Evolutionary conservation across 2,113 vertebrate genomes (phyloP).

Genomic region (Synchiropus splendidus): DNA sequence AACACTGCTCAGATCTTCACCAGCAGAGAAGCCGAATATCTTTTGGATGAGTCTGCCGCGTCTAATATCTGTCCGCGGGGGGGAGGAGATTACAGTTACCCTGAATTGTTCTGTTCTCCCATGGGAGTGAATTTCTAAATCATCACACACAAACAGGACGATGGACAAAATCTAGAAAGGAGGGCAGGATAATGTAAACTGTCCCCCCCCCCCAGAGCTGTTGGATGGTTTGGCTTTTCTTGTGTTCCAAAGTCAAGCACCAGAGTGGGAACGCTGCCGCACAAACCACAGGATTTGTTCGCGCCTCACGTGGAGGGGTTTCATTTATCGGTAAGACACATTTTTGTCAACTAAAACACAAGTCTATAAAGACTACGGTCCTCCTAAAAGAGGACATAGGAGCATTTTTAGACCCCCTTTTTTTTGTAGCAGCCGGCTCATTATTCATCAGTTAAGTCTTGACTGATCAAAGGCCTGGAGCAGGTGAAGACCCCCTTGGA

Average conservation of each 20-base stretch:
- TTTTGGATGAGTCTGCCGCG: too few relatives aligned
- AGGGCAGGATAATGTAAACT: constrained; percentile 48
- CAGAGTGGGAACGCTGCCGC: constrained; percentile 32
- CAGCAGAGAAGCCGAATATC: constrained; percentile 23
- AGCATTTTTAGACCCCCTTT: constrained; percentile 38
- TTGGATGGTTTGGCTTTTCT: constrained; percentile 56
- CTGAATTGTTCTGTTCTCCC: too few relatives aligned
- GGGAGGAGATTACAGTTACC: too few relatives aligned
- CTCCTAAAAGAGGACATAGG: constrained; percentile 36
- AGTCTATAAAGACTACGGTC: constrained; percentile 43
- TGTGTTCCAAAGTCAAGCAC: constrained; percentile 29
- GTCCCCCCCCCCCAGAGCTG: constrained; percentile 53
- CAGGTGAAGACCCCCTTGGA: too few relatives aligned
- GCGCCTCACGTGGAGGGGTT: constrained; percentile 31
- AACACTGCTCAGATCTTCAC: too few relatives aligned
- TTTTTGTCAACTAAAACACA: constrained; percentile 46
- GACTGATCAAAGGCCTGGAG: too few relatives aligned
- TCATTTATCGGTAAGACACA: constrained; percentile 60
- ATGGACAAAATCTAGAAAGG: constrained; percentile 42
- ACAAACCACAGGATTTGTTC: constrained; percentile 37
- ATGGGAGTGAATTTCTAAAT: too few relatives aligned
- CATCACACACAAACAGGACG: too few relatives aligned
- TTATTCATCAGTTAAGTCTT: constrained; percentile 31
- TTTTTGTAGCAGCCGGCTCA: constrained; percentile 46
- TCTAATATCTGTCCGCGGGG: too few relatives aligned